Conservation (phyloP, 2,113 vertebrate species). For the Odocoileus virginianus region DNA sequence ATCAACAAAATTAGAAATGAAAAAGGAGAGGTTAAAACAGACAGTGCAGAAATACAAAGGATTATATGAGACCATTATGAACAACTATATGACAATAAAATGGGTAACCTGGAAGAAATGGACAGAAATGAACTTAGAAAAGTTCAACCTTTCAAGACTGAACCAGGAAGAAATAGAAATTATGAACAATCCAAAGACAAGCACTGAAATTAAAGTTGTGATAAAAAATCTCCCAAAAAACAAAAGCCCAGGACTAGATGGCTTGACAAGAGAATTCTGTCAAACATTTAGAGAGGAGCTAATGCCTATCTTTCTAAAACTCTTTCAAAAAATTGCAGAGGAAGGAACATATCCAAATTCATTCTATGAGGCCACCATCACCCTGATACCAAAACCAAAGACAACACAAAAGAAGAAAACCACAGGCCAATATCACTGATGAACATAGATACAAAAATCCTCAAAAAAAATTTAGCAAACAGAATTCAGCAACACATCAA, state of each 20-base stretch:
- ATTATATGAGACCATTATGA: not conserved
- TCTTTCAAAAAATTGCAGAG: not conserved
- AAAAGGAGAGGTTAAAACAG: not conserved
- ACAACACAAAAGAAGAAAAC: not conserved
- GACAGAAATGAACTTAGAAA: not conserved
- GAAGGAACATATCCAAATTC: not conserved
- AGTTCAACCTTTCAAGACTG: not conserved
- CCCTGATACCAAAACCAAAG: not conserved
- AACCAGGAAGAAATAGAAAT: not conserved
- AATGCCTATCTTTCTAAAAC: not conserved
- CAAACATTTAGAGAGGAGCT: not conserved
- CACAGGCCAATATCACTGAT: not conserved
- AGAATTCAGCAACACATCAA: not conserved
- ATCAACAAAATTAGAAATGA: not conserved
- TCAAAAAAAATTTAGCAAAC: not conserved
- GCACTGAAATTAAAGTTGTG: not conserved
- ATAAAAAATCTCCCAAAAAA: not conserved
- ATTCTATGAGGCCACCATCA: not conserved
- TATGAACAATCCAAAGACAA: not conserved
- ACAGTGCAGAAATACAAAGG: not conserved
- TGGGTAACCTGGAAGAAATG: not conserved
- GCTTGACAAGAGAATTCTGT: not conserved
- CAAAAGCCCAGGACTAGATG: not conserved
- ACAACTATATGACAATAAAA: not conserved
- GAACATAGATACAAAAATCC: not conserved